A percentile compares a stretch with the other conserved stretches of the same genome.
These are phyloP conservation scores for Melinopterus prodromus DNA, from an alignment of 2,888 invertebrate genomes.

Conservation along the genomic window DNA sequence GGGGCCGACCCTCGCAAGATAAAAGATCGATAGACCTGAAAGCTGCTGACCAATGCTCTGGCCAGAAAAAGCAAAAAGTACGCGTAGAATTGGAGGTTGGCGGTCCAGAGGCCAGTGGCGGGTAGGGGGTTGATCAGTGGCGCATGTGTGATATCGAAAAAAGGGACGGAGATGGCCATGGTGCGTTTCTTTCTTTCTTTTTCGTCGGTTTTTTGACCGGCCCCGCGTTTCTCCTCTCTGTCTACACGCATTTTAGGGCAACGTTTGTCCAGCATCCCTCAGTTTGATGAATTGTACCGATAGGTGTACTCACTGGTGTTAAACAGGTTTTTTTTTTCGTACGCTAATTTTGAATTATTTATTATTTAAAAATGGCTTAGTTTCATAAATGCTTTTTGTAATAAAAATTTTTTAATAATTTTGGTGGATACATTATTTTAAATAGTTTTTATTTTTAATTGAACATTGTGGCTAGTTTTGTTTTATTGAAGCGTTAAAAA, in stretches of 20 bases:
- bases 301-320: not conserved
- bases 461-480: no score
- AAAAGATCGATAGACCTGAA: not conserved
- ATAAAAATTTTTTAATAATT: no score
- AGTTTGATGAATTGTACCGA: conserved; percentile 13
- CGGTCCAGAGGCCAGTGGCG: not conserved
- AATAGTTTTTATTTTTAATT: no score
- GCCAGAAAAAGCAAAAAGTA: conserved; percentile 4
- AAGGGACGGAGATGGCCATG: not conserved
- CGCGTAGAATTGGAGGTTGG: not conserved
- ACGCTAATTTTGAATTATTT: not conserved
- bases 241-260: not conserved
- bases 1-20: not conserved
- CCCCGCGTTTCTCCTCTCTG: not conserved
- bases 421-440: no score
- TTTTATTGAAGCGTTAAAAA: no score
- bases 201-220: not conserved
- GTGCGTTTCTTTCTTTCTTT: conserved; percentile 11
- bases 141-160: conserved; percentile 9
- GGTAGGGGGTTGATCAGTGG: not conserved
- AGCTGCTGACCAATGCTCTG: not conserved
- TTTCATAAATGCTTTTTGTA: not conserved
- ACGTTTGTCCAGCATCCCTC: not conserved
- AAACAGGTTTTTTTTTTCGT: not conserved
- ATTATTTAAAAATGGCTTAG: not conserved